Evolutionary conservation across 2,113 vertebrate genomes (phyloP), one percentile per base, ranked within the genome.

Genomic region (Fregetta grallaria): DNA sequence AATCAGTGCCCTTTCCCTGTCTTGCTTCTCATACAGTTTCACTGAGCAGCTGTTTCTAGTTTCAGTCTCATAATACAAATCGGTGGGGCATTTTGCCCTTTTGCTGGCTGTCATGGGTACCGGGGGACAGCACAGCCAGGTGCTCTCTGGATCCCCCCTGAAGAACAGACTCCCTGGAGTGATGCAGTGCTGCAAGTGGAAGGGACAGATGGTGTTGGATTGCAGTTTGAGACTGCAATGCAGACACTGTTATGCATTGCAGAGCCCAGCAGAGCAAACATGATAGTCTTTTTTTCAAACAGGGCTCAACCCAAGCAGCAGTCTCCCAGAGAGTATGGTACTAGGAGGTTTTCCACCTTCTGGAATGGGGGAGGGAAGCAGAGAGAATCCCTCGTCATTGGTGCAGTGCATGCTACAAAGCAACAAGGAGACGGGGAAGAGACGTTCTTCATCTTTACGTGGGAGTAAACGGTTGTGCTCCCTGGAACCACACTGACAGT

Each of bases 201-300:
- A 91, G 50, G 94, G 81, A 80, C 94, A 66, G 88, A 36, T n/a
- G 95, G 83, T 90, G 88, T 62, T 78, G 94, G 86, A 58, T 86
- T 95, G 95, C 91, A 86, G 82, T 34, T 90, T 23, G 70, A 89
- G 81, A 93, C 95, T 97, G 94, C 97, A 95, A 72, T 96, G 96
- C 96, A 95, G 97, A 44, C 76, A 72, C 78, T 76, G 90, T 56
- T 73, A 92, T 78, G 91, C 88, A 23, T 82, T 96, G 94, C 95
- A 94, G 96, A 90, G 82, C 78, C 78, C 72, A 15, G 12, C 84
- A 79, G 34, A 66, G 71, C 85, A 40, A 86, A 67, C 88, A 55
- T 21, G 20, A 25, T 26, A 5, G 55, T 34, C 87, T 55, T 86
- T 49, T 47, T 63, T 91, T 32, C 45, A 50, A 49, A 36, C 38